Base-by-base conservation (phyloP, 2,113 vertebrate species). In the Hemicordylus capensis region DNA sequence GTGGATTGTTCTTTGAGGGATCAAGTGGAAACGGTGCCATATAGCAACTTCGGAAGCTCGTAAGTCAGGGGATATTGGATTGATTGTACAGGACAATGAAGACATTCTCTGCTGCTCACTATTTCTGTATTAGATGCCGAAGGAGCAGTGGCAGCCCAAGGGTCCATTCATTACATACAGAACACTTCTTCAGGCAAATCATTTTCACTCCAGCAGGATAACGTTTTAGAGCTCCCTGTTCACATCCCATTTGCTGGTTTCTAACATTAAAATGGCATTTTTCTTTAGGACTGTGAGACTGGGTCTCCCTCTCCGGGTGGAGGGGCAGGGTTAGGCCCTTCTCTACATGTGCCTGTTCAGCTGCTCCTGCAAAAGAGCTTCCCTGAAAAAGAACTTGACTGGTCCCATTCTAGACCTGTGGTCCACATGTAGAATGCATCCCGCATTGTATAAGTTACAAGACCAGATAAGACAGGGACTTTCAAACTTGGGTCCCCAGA, bases 11-110 rank as follows among this genome's bases (percentile, higher is more conserved):
- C 84, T 63, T 79, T 61, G 76, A 79, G 24, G 83, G 69, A 72
- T 72, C 70, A 73, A 85, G 80, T 79, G 69, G 84, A 85, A 85
- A 80, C 67, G 58, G 24, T 79, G 67, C 76, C 84, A 59, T 72
- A 85, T 79, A 85, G 69, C 64, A 85, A 61, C 76, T 59, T 59
- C 70, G 82, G 48, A 34, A 84, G 28, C 44, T 76, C 61, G 31
- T 42, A 76, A 84, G 84, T 42, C 72, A 80, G 76, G 67, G 69
- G 66, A 85, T 72, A 24, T 79, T 72, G 76, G 76, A 48, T n/a
- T 48, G 76, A 80, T 85, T 85, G 66, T 46, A 46, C 54, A 31
- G 73, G 67, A 85, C 84, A 85, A 85, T 85, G 84, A 84, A 85
- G 63, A 44, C 69, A 81, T 76, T 64, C 73, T 64, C 69, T 42